Conservation (phyloP, 2,113 vertebrate species). For the Myiopsitta monachus region DNA sequence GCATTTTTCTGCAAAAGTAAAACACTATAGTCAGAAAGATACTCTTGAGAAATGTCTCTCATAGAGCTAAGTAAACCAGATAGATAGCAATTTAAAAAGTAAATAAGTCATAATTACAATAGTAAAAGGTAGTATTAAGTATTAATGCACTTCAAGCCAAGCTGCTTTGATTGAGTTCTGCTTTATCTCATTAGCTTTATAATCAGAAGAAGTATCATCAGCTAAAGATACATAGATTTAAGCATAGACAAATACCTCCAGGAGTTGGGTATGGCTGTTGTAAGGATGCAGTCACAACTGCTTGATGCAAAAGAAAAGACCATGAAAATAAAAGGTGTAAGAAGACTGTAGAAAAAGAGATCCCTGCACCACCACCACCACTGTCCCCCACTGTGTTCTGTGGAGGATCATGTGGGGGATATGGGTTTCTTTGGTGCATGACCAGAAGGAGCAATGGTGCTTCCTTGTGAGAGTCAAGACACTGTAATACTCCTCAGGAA, state of each 20-base stretch:
- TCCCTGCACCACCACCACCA: not conserved
- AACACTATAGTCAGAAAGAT: constrained; percentile 43
- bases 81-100: constrained; percentile 68
- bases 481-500: not conserved
- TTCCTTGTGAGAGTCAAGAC: not conserved
- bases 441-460: not conserved
- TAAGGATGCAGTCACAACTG: not conserved
- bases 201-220: constrained; percentile 56
- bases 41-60: constrained; percentile 50
- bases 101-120: constrained; percentile 66
- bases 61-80: constrained; percentile 45
- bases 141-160: constrained; percentile 39
- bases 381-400: not conserved
- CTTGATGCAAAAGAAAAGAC: not conserved
- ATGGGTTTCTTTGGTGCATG: not conserved
- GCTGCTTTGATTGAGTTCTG: constrained; percentile 58
- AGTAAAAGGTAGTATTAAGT: constrained; percentile 55
- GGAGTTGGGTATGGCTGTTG: not conserved
- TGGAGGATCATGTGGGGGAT: not conserved
- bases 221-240: constrained; percentile 43
- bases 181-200: constrained; percentile 63
- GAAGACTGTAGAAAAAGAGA: not conserved
- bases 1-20: constrained; percentile 49
- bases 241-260: not conserved
- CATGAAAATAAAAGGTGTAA: not conserved